phyloP scores from a whole-genome alignment of 2,888 invertebrate species.

The Yponomeuta cagnagella region DNA sequence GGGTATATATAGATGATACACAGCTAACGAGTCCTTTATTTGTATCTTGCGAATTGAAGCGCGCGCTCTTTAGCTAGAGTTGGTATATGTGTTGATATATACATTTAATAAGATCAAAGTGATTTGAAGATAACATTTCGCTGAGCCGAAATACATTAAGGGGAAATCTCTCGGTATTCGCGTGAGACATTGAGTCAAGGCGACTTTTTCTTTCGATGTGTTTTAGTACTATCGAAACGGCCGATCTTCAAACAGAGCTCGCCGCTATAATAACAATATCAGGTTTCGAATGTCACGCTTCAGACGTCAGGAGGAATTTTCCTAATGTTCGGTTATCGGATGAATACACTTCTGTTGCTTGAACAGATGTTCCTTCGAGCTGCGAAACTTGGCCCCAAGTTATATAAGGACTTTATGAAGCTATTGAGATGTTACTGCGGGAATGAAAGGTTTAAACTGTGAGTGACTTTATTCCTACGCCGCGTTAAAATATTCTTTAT shows the following conservation, averaged over 20 bases:
- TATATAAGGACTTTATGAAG: conserved; percentile 5
- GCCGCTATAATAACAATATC: conserved; percentile 1
- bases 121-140: conserved; percentile 3
- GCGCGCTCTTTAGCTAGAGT: not conserved
- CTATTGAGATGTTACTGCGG: not conserved
- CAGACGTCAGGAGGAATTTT: conserved; percentile 4
- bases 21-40: not conserved
- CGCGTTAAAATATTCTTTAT: not conserved
- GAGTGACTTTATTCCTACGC: not conserved
- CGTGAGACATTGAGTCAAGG: not conserved
- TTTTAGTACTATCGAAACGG: not conserved
- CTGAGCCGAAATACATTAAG: not conserved
- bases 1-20: not conserved
- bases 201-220: not conserved
- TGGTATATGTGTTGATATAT: not conserved
- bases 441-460: not conserved
- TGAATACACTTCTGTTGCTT: conserved; percentile 16
- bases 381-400: not conserved
- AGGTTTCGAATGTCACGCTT: conserved; percentile 5
- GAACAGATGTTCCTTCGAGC: conserved; percentile 15
- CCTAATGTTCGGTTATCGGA: conserved; percentile 12
- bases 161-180: not conserved
- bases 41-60: not conserved
- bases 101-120: not conserved
- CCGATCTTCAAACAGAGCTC: not conserved